These are phyloP conservation scores for Lysandra bellargus DNA, from an alignment of 2,888 invertebrate species.

Conservation along the genomic window DNA sequence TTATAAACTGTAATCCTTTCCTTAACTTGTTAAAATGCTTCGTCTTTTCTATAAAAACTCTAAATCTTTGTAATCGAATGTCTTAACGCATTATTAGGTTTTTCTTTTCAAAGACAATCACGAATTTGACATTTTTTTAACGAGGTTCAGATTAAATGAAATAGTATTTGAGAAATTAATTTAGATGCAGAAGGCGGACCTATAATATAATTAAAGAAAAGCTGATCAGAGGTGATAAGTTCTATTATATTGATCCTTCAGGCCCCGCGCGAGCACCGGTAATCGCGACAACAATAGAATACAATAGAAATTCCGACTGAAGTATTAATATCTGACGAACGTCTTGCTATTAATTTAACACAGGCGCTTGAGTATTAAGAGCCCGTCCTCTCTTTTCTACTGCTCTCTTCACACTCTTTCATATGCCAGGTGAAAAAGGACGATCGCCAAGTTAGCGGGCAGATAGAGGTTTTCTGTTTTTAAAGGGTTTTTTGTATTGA, in stretches of 20 bases:
- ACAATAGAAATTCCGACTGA: too few species aligned
- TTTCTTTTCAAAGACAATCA: background rate
- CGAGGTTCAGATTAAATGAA: background rate
- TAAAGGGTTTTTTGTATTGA: too few species aligned
- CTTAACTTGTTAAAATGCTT: slow-evolving; percentile 33
- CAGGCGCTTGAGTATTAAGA: background rate
- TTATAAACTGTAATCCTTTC: slow-evolving; percentile 35
- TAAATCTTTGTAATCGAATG: slow-evolving; percentile 5
- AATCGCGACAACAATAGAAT: too few species aligned
- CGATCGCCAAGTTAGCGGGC: too few species aligned
- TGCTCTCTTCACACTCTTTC: too few species aligned
- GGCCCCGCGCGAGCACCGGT: too few species aligned
- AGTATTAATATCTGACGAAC: background rate
- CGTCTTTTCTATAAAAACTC: slow-evolving; percentile 19
- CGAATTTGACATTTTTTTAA: background rate
- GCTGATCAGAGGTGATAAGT: too few species aligned
- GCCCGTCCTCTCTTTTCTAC: too few species aligned
- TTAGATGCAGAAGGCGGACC: background rate
- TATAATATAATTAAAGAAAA: too few species aligned
- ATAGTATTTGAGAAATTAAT: background rate
- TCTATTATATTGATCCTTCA: too few species aligned
- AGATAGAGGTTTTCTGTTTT: too few species aligned
- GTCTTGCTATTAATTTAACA: background rate
- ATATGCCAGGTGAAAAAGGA: too few species aligned
- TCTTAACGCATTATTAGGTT: slow-evolving; percentile 3